A percentile compares a stretch with the other conserved stretches of the same genome.
Evolutionary conservation across 2,113 vertebrate species (phyloP).

Genomic region (Urocynchramus pylzowi): DNA sequence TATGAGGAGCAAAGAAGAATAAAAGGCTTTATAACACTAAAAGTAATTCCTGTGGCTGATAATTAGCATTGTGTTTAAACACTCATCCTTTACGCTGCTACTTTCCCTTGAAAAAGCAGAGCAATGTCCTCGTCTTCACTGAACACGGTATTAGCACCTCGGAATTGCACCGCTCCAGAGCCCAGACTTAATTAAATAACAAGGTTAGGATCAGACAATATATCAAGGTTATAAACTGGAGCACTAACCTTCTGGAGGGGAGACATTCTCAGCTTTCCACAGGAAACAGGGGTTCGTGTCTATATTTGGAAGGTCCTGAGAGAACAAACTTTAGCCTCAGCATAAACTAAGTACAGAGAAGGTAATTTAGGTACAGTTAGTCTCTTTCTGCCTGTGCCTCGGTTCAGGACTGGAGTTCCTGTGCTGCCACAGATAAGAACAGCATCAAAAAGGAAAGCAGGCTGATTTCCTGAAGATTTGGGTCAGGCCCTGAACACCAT

Average conservation of each 20-base stretch:
- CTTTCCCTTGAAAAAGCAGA: not conserved
- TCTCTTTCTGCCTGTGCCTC: not conserved
- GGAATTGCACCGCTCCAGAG: not conserved
- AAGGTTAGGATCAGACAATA: slow-evolving; percentile 24
- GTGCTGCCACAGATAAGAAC: not conserved
- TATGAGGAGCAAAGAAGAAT: not conserved
- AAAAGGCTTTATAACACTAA: not conserved
- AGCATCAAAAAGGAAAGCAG: not conserved
- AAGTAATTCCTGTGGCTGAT: not conserved
- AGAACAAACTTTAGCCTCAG: slow-evolving; percentile 8
- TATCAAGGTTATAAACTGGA: slow-evolving; percentile 43
- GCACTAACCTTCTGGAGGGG: slow-evolving; percentile 9
- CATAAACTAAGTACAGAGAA: slow-evolving; percentile 1
- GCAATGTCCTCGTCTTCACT: not conserved
- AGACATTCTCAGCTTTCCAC: not conserved
- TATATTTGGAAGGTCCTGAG: slow-evolving; percentile 20
- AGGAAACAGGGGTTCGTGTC: not conserved
- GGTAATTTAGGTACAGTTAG: not conserved
- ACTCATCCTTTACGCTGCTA: not conserved
- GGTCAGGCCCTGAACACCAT: not conserved
- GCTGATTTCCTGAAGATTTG: not conserved
- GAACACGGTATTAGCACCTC: not conserved
- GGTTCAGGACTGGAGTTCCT: not conserved
- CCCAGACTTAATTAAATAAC: slow-evolving; percentile 45
- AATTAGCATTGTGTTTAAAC: not conserved